A percentile compares a stretch with the other conserved stretches of the same genome.
Conservation (phyloP, 2,888 invertebrate species). For the Meloe dianella region DNA sequence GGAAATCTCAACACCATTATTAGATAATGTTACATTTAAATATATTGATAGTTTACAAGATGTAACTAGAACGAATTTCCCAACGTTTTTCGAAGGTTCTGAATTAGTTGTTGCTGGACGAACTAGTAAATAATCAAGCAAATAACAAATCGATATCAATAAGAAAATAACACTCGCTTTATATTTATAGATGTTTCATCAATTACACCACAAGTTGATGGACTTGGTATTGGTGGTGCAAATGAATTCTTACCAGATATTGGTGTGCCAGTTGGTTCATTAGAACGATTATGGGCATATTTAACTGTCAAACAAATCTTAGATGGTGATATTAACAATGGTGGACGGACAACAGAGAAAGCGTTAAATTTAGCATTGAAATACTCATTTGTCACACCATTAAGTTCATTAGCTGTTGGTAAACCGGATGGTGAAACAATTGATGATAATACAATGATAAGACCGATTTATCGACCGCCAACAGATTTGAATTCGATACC, state of each 20-base stretch:
- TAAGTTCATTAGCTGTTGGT: slow-evolving; percentile 72
- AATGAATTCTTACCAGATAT: neutral
- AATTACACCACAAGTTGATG: neutral
- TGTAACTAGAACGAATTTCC: slow-evolving; percentile 63
- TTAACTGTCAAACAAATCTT: slow-evolving; percentile 68
- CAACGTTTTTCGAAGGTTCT: slow-evolving; percentile 65
- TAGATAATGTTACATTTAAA: slow-evolving; percentile 66
- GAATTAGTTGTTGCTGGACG: slow-evolving; percentile 68
- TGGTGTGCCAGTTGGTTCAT: slow-evolving; percentile 42
- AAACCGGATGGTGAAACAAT: slow-evolving; percentile 62
- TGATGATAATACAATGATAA: neutral
- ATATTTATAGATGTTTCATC: neutral
- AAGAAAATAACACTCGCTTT: no score
- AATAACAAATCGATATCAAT: neutral
- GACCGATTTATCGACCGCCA: neutral
- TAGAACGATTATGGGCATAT: slow-evolving; percentile 66
- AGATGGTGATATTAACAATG: slow-evolving; percentile 48
- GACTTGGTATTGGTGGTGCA: neutral
- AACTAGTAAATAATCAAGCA: slow-evolving; percentile 33
- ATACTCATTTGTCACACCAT: slow-evolving; percentile 68
- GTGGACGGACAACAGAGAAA: slow-evolving; percentile 58
- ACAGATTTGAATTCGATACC: neutral
- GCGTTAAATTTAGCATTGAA: slow-evolving; percentile 66
- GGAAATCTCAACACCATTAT: slow-evolving; percentile 70
- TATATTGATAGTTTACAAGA: slow-evolving; percentile 64